These are phyloP conservation scores for Phasia obesa DNA, from an alignment of 2,888 invertebrate genomes.

Conservation along the genomic window DNA sequence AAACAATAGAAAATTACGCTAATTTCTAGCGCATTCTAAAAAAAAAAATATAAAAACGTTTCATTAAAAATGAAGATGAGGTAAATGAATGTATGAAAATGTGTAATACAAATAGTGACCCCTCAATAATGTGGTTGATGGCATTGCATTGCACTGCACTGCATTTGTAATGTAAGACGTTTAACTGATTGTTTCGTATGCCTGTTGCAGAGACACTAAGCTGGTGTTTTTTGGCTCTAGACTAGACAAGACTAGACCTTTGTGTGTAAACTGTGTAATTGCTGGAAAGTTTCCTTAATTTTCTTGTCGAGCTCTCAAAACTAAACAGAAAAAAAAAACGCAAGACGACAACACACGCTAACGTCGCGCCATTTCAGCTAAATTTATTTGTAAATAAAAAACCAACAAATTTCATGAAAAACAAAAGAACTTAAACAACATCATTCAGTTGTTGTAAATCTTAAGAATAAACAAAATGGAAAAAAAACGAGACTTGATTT, in stretches of 20 bases:
- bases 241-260: slow-evolving; percentile 46
- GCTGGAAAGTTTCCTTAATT: slow-evolving; percentile 64
- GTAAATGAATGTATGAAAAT: slow-evolving; percentile 39
- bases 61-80: slow-evolving; percentile 35
- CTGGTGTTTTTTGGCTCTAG: slow-evolving; percentile 32
- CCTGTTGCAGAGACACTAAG: slow-evolving; percentile 30
- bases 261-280: slow-evolving; percentile 57
- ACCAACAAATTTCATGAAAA: slow-evolving; percentile 47
- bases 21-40: slow-evolving; percentile 2
- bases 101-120: slow-evolving; percentile 48
- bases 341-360: slow-evolving; percentile 59
- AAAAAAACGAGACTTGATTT: slow-evolving; percentile 44
- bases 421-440: slow-evolving; percentile 43
- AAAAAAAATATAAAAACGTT: slow-evolving; percentile 15
- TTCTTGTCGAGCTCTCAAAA: slow-evolving; percentile 61
- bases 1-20: slow-evolving; percentile 24
- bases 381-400: slow-evolving; percentile 28
- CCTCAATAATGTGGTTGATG: slow-evolving; percentile 45
- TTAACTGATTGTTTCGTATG: not conserved
- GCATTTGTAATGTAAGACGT: slow-evolving; percentile 50
- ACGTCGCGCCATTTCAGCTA: slow-evolving; percentile 58
- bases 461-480: slow-evolving; percentile 27
- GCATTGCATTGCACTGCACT: slow-evolving; percentile 33
- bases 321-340: slow-evolving; percentile 5
- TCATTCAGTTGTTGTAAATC: slow-evolving; percentile 51